Evolutionary conservation across 2,888 invertebrate genomes (phyloP), one percentile per base, ranked within the genome.

Genomic region (Pollenia labialis): DNA sequence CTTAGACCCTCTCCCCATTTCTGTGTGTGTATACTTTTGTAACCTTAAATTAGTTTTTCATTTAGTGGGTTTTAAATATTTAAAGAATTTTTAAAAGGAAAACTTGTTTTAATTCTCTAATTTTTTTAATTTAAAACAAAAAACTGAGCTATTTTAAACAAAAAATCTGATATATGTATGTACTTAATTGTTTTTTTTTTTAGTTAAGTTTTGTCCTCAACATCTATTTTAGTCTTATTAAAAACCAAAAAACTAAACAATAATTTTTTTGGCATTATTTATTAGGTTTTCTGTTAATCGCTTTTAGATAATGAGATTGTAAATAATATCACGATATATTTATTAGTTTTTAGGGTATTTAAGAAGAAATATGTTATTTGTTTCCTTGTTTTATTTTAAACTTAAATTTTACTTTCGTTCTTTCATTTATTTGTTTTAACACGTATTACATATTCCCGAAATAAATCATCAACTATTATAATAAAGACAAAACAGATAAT

Each of bases 231-330:
- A 66, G 32, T 79, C 72, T 84, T 72, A 42, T 84, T 66, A 56
- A 76, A 77, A 77, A 66, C 54, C 58, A 74, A 81, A 60, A 80
- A 64, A 68, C 32, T 40, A 8, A 9, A 18, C 48, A 48, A 4
- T 58, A 46, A 74, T 62, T 76, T 72, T 72, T 76, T 72, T 77
- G 76, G 71, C 60, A 52, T 85, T 80, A 85, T 85, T 85, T 80
- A 54, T 85, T 74, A 40, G 75, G 16, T 60, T 32, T 75, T 60
- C 72, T 80, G 69, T 75, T 81, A 54, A 58, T 82, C 52, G 46
- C 32, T 72, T 76, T 23, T 71, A 64, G 80, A 18, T 77, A 58
- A 60, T 76, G 56, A 66, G 68, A 77, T 77, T 87, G 87, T 87
- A 87, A 84, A 87, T 87, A 87, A 23, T 68, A 68, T 76, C 46